Evolutionary conservation across 2,113 vertebrate genomes (phyloP).

Genomic region (Lycocorax pyrrhopterus): DNA sequence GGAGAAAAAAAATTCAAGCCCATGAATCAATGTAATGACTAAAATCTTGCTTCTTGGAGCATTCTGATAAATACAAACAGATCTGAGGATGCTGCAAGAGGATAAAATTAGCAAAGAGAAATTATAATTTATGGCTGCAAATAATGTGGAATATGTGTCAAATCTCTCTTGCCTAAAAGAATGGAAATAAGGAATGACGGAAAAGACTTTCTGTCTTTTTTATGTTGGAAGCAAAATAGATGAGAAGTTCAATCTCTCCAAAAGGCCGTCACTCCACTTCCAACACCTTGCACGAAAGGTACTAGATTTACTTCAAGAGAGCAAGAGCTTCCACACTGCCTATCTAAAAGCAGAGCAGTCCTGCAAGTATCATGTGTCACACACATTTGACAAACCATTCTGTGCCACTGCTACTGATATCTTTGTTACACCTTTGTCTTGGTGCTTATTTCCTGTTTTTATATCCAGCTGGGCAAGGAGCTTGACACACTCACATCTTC

Average conservation of each 20-base stretch:
- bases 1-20: background rate
- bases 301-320: background rate
- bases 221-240: background rate
- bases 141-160: background rate
- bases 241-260: background rate
- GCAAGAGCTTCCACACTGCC: background rate
- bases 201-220: background rate
- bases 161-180: background rate
- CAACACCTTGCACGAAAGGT: background rate
- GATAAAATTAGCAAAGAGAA: background rate
- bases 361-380: background rate
- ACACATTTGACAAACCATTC: background rate
- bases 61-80: background rate
- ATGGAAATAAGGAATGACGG: background rate
- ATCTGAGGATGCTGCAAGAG: background rate
- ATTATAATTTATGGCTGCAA: background rate
- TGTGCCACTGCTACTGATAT: background rate
- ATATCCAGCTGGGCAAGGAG: background rate
- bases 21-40: background rate
- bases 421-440: background rate
- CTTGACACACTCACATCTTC: conserved; percentile 21
- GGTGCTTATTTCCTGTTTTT: background rate
- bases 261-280: background rate
- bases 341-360: background rate
- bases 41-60: background rate